Conservation (phyloP, 53 echinoderm and acorn worm genomes). For the Temnopleurus reevesii region DNA sequence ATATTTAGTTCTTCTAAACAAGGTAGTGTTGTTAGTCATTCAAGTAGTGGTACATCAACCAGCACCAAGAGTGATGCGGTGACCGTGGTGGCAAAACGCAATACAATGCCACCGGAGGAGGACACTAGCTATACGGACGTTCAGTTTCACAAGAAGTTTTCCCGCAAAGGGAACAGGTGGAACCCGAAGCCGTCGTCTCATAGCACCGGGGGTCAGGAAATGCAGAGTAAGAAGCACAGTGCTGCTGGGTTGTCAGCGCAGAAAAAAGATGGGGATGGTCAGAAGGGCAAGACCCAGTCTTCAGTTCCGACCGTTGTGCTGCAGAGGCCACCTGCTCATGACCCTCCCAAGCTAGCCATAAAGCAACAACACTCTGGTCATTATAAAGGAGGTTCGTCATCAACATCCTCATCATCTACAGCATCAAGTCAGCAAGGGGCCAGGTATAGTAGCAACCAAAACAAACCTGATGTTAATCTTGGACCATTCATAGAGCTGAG, state of each 20-base stretch:
- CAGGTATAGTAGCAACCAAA: constrained; percentile 2
- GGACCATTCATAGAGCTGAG: constrained; percentile 53
- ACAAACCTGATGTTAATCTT: constrained; percentile 17
- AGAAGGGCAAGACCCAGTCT: constrained; percentile 58
- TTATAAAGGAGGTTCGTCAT: constrained; percentile 13
- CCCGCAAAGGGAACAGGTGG: constrained; percentile 85
- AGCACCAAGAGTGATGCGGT: not conserved
- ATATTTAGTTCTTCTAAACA: constrained; percentile 29
- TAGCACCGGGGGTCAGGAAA: not conserved
- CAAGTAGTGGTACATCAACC: not conserved
- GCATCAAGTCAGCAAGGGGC: not conserved
- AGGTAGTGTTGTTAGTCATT: not conserved
- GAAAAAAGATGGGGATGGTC: constrained; percentile 38
- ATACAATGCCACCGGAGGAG: not conserved
- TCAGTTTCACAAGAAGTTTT: constrained; percentile 98
- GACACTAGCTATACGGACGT: constrained; percentile 62
- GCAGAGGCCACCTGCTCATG: constrained; percentile 55
- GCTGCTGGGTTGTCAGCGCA: not conserved
- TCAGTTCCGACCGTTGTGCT: constrained; percentile 46
- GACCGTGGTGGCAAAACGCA: constrained; percentile 35
- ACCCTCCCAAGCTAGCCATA: constrained; percentile 55
- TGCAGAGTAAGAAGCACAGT: constrained; percentile 39
- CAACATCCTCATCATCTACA: not conserved
- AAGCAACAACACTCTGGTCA: constrained; percentile 58
- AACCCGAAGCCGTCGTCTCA: constrained; percentile 76